A percentile compares a stretch with the other conserved stretches of the same genome.
These are phyloP conservation scores for Acropternis orthonyx DNA, from an alignment of 2,797 vertebrate genomes.

Conservation along the genomic window DNA sequence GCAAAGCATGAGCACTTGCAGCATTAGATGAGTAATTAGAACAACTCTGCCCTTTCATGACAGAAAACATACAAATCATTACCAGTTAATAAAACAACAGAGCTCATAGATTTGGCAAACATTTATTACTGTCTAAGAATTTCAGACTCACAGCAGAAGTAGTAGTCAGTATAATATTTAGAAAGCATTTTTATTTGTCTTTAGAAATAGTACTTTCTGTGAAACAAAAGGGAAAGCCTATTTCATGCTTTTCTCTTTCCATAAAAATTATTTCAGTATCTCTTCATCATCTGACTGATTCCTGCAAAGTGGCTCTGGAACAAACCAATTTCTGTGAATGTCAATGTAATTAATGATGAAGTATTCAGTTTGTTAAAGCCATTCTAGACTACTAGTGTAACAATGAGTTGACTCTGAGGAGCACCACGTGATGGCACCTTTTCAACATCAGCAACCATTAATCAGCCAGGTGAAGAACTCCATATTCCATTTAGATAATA, in stretches of 20 bases:
- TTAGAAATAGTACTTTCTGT: background rate
- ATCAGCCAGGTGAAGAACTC: background rate
- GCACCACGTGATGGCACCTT: background rate
- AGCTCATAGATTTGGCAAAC: background rate
- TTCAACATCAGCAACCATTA: background rate
- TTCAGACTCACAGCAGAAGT: background rate
- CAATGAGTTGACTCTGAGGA: background rate
- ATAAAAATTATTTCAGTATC: background rate
- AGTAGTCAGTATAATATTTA: background rate
- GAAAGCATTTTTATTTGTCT: background rate
- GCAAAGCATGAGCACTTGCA: background rate
- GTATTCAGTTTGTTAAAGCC: background rate
- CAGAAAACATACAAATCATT: background rate
- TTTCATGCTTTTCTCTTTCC: background rate
- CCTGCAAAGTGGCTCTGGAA: background rate
- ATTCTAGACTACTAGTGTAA: background rate
- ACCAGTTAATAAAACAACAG: background rate
- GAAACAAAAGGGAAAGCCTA: background rate
- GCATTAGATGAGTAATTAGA: background rate
- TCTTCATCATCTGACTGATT: background rate
- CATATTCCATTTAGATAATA: background rate
- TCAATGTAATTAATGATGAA: background rate
- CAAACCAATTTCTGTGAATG: background rate
- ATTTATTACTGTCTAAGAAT: background rate
- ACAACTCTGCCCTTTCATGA: background rate